Conservation (phyloP, 1,140 invertebrate genomes). For the Mesaphorura yosii region DNA sequence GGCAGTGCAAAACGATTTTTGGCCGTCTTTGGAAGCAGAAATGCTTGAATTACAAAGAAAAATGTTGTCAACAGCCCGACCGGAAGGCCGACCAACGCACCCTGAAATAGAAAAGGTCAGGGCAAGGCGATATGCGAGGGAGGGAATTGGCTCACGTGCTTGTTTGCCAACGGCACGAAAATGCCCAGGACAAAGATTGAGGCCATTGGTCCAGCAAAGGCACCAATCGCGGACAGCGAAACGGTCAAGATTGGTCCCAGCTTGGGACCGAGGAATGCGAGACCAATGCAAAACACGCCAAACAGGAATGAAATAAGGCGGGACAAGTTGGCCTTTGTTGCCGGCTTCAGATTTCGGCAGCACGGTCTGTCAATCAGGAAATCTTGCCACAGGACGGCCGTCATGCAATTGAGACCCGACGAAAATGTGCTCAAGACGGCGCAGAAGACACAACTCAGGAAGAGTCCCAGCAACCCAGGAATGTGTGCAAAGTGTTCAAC, state of each 20-base stretch:
- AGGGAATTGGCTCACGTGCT: conserved; percentile 21
- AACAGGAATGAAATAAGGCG: conserved; percentile 31
- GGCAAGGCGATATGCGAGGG: no score
- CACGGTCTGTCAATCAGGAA: conserved; percentile 34
- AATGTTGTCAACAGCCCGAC: no score
- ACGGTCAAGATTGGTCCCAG: conserved; percentile 23
- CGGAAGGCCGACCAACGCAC: no score
- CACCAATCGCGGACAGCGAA: conserved; percentile 19
- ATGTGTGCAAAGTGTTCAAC: conserved; percentile 24
- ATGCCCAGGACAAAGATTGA: conserved; percentile 21
- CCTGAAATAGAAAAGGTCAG: no score
- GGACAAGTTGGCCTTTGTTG: conserved; percentile 33
- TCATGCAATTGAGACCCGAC: conserved; percentile 39
- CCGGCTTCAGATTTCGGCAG: conserved; percentile 30
- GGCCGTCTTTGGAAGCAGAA: no score
- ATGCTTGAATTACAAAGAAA: no score
- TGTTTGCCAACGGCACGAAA: conserved; percentile 20
- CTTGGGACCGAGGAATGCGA: conserved; percentile 24
- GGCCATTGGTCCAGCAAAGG: conserved; percentile 18
- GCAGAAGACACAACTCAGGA: conserved; percentile 27
- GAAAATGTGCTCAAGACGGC: conserved; percentile 37
- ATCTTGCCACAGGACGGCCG: conserved; percentile 40
- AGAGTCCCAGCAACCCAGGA: conserved; percentile 29
- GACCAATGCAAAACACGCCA: conserved; percentile 21
- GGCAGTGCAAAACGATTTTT: no score